Evolutionary conservation across 2,113 vertebrate species (phyloP), one percentile per base, ranked within the genome.

Genomic region (Mesitornis unicolor): DNA sequence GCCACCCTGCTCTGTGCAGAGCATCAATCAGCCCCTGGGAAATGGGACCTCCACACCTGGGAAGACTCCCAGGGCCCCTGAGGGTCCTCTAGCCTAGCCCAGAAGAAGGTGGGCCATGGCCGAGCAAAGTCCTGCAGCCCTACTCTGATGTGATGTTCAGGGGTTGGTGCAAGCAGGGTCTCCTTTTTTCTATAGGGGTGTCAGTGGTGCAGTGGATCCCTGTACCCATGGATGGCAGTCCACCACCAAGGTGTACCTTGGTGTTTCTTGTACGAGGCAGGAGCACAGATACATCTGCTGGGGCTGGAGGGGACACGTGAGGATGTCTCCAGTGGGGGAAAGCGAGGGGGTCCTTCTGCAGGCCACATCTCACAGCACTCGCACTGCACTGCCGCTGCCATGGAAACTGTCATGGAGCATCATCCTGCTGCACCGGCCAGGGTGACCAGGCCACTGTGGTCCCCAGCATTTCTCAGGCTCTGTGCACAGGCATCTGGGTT

Each of bases 351-450:
- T 80, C 47, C 48, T 92, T 70, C 56, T 68, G 73, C 48, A 89
- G 40, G 80, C 80, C 69, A 59, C 48, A 90, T 26, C 43, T 75
- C 1, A 2, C 31, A 61, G 75, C 0, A 0, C 59, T 85, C 4
- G 9, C 79, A 70, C 33, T 2, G 1, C 3, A 2, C 36, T 84
- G 85, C 65, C 63, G 93, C 93, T 96, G 78, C 93, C 93, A 96
- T 97, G 94, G 96, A 96, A 97, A 97, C 96, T 43, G 83, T 68
- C 0, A 22, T 40, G 76, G 75, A 92, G 71, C 42, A 83, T 65
- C 36, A 45, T 69, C 87, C 70, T 83, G 40, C 53, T 3, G 3
- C 63, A 80, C 75, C 0, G 2, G 45, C 48, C 57, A 19, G 82
- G 77, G 48, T 12, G 3, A 84, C 43, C 51, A 28, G 56, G 78